Evolutionary conservation across 2,888 invertebrate genomes (phyloP), one percentile per base, ranked within the genome.

Genomic region (Drosophila putrida): DNA sequence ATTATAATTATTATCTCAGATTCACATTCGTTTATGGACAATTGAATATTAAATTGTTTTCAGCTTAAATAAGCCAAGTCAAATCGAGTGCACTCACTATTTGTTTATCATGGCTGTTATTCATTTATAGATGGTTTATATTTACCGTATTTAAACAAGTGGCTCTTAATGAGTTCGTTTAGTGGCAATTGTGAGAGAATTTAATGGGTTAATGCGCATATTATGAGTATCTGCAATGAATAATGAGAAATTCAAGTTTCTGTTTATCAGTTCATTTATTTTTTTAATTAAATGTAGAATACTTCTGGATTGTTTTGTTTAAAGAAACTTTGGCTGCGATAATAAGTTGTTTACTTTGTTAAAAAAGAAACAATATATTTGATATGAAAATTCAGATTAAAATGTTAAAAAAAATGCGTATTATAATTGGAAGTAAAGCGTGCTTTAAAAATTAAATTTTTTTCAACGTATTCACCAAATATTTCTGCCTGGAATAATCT

Each of bases 71-170:
- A 41, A 41, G 20, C 0, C 8, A 11, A 41, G 35, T 51, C 31
- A 10, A 36, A 11, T 33, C 25, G 49, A 33, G 47, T 41, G 64
- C 61, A 55, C 39, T 64, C 47, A 62, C 36, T 27, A 51, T 64
- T 67, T 71, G 71, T 54, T 64, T 64, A 62, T 43, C 27, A 25
- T 33, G 39, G 43, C 50, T 65, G 72, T 44, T 73, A 47, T 63
- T 61, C 58, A 69, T 63, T 59, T 58, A 71, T 74, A 69, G 55
- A 50, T 70, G 65, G 54, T 64, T 71, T 66, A 66, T 64, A 51
- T 71, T 51, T 55, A 60, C 41, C 54, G 61, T 82, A 70, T 83
- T 82, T 83, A 62, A 63, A 75, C 83, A 82, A 75, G 66, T 82
- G 83, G 44, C 43, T 75, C 31, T 65, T 61, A 76, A 80, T 79